A percentile compares a stretch with the other conserved stretches of the same genome.
These are phyloP conservation scores for Oxycera nigricornis DNA, from an alignment of 2,888 invertebrate genomes.

Conservation along the genomic window DNA sequence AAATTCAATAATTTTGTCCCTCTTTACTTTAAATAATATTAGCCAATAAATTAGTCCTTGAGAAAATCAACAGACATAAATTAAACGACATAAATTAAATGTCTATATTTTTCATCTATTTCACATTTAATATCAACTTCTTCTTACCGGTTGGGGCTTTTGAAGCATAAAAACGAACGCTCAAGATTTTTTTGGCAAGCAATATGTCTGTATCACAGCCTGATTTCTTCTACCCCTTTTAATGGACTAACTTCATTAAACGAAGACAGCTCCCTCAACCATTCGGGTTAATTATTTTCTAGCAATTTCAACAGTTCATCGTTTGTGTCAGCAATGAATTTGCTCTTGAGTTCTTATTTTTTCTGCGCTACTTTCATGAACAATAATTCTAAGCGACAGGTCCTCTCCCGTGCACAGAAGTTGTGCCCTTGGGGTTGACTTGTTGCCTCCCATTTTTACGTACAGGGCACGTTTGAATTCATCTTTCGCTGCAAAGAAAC, in stretches of 20 bases:
- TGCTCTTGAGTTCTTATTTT: slow-evolving; percentile 1
- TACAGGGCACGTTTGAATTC: slow-evolving; percentile 28
- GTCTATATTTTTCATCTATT: too few relatives aligned
- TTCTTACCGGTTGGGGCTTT: too few relatives aligned
- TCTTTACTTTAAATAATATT: too few relatives aligned
- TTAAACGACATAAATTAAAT: too few relatives aligned
- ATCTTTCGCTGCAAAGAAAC: slow-evolving; percentile 13
- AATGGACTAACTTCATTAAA: slow-evolving; percentile 19
- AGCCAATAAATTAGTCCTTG: too few relatives aligned
- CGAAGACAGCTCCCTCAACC: not conserved
- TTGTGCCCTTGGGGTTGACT: slow-evolving; percentile 7
- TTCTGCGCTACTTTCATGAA: not conserved
- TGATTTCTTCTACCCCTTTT: not conserved
- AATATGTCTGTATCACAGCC: too few relatives aligned
- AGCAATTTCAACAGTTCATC: slow-evolving; percentile 39
- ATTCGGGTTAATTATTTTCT: slow-evolving; percentile 32
- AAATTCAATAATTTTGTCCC: too few relatives aligned
- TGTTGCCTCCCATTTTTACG: slow-evolving; percentile 27
- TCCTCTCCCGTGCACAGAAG: not conserved
- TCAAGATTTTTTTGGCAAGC: too few relatives aligned
- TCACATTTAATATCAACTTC: too few relatives aligned
- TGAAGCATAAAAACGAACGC: too few relatives aligned
- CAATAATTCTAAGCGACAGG: not conserved
- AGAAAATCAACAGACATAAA: too few relatives aligned
- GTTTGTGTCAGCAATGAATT: slow-evolving; percentile 33